These are phyloP conservation scores for Sebastes dallii DNA, from an alignment of 2,797 vertebrate species.

Conservation along the genomic window DNA sequence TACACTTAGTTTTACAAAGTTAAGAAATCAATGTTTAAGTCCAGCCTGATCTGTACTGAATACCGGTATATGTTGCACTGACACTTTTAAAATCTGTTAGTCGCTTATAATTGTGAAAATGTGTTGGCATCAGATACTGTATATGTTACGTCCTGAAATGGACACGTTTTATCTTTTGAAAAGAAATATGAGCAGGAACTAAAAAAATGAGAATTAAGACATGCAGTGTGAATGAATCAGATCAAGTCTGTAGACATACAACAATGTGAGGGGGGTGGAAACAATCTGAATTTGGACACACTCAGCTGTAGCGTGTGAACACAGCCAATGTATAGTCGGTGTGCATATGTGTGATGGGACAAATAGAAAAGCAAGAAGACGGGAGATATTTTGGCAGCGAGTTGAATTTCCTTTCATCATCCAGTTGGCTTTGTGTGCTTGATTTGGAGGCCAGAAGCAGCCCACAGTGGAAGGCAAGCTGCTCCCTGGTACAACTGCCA, in stretches of 20 bases:
- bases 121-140: background rate
- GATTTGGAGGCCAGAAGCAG: slow-evolving; percentile 48
- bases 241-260: background rate
- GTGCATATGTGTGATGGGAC: slow-evolving; percentile 52
- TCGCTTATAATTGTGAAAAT: background rate
- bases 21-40: too few relatives aligned
- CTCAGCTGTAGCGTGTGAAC: background rate
- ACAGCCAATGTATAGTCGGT: slow-evolving; percentile 31
- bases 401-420: slow-evolving; percentile 46
- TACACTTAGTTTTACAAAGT: too few relatives aligned
- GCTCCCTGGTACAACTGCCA: slow-evolving; percentile 49
- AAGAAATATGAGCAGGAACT: too few relatives aligned
- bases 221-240: background rate
- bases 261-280: background rate
- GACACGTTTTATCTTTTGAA: background rate
- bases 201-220: background rate
- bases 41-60: background rate
- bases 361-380: slow-evolving; percentile 36
- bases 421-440: slow-evolving; percentile 53
- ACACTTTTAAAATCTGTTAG: too few relatives aligned
- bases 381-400: slow-evolving; percentile 39
- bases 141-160: background rate
- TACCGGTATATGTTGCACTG: background rate
- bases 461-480: slow-evolving; percentile 54
- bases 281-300: background rate